These are phyloP conservation scores for Xenopus borealis DNA, from an alignment of 2,113 vertebrate genomes.

Conservation along the genomic window DNA sequence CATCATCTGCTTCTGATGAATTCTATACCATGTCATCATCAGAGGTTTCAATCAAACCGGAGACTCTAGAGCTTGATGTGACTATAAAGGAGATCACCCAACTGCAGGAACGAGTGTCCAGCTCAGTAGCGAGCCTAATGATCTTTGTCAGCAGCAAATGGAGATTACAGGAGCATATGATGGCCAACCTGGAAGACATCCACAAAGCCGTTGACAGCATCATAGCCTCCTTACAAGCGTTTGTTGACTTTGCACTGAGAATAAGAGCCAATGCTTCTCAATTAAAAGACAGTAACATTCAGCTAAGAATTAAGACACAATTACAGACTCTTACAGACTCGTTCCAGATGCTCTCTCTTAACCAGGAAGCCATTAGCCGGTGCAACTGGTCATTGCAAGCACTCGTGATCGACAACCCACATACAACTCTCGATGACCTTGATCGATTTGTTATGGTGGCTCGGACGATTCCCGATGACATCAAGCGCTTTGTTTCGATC, in stretches of 20 bases:
- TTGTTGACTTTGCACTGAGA: slow-evolving; percentile 74
- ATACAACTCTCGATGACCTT: slow-evolving; percentile 75
- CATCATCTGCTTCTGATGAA: slow-evolving; percentile 56
- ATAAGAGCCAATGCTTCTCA: slow-evolving; percentile 65
- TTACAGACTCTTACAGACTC: slow-evolving; percentile 76
- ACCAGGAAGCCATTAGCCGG: slow-evolving; percentile 66
- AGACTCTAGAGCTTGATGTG: slow-evolving; percentile 66
- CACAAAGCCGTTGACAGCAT: slow-evolving; percentile 67
- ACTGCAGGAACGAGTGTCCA: slow-evolving; percentile 75
- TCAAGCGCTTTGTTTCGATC: slow-evolving; percentile 86
- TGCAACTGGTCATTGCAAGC: slow-evolving; percentile 71
- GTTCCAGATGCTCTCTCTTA: slow-evolving; percentile 75
- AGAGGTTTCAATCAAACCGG: slow-evolving; percentile 63
- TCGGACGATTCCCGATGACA: slow-evolving; percentile 83
- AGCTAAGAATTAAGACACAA: slow-evolving; percentile 78
- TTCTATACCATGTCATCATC: slow-evolving; percentile 63
- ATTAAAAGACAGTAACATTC: slow-evolving; percentile 73
- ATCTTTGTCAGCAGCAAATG: slow-evolving; percentile 87
- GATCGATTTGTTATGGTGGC: slow-evolving; percentile 89
- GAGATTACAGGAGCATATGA: slow-evolving; percentile 76
- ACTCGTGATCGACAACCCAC: slow-evolving; percentile 69
- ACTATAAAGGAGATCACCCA: slow-evolving; percentile 66
- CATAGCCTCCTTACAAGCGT: slow-evolving; percentile 66
- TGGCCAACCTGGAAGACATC: slow-evolving; percentile 75
- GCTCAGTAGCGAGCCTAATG: slow-evolving; percentile 74